Percentiles rank a stretch among this genome's conserved stretches.
These are phyloP conservation scores for Nemurella pictetii DNA, from an alignment of 2,888 invertebrate species.

Conservation along the genomic window DNA sequence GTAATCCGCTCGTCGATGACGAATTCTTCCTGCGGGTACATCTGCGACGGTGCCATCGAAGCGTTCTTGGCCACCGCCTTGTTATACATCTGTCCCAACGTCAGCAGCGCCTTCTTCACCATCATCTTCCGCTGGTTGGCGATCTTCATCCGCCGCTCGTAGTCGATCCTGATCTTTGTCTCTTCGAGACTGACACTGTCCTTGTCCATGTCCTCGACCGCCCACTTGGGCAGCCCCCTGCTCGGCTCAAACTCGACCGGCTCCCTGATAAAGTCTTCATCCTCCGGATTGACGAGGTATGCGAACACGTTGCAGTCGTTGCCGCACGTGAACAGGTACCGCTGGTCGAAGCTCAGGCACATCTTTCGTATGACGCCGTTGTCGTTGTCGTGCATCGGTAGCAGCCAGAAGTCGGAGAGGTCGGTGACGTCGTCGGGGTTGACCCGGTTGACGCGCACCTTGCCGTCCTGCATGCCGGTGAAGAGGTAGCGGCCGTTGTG, in stretches of 20 bases:
- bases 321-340: slow-evolving; percentile 65
- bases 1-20: slow-evolving; percentile 70
- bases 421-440: slow-evolving; percentile 57
- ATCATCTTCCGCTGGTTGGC: slow-evolving; percentile 66
- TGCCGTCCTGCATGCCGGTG: slow-evolving; percentile 64
- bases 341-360: slow-evolving; percentile 62
- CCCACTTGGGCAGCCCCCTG: background rate
- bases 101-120: slow-evolving; percentile 58
- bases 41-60: slow-evolving; percentile 62
- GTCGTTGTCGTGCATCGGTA: slow-evolving; percentile 75
- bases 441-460: slow-evolving; percentile 59
- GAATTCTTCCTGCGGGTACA: slow-evolving; percentile 61
- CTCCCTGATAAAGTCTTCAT: slow-evolving; percentile 48
- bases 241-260: slow-evolving; percentile 45
- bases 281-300: slow-evolving; percentile 60
- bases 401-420: slow-evolving; percentile 65
- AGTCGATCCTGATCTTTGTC: slow-evolving; percentile 68
- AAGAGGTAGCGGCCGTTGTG: slow-evolving; percentile 57
- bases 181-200: slow-evolving; percentile 62
- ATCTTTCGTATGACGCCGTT: slow-evolving; percentile 69
- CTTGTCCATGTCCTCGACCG: slow-evolving; percentile 48
- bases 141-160: slow-evolving; percentile 62
- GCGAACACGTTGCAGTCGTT: slow-evolving; percentile 78
- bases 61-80: slow-evolving; percentile 63
- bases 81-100: slow-evolving; percentile 61